Evolutionary conservation across 2,113 vertebrate genomes (phyloP), one percentile per base, ranked within the genome.

Genomic region (Pollimyrus isidori): DNA sequence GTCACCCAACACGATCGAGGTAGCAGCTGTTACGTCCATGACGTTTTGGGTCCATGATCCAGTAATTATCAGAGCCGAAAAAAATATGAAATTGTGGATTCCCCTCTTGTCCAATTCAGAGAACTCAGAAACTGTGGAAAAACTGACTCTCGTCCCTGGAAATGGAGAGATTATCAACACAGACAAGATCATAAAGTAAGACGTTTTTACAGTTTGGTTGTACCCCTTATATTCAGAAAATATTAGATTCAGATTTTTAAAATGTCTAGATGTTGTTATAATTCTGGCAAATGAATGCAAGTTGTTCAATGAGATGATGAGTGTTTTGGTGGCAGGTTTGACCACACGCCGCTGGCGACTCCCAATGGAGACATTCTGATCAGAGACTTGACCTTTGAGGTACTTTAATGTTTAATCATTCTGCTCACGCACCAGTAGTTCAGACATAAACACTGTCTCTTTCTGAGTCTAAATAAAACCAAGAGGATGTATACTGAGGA

Each of bases 351-450:
- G 0, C 93, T 99, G 87, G 97, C 97, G 86, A 99, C 98, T 13
- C 98, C 98, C 91, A 99, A 99, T 92, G 98, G 98, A 92, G 98
- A 99, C 92, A 26, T 99, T 89, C 94, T 99, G 91, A 99, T 99
- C 93, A 93, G 89, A 93, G 97, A 99, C 89, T 97, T 99, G 85
- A 95, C 94, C 58, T 99, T 99, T 94, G 98, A 99, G 96, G 98
- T 99, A 95, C 93, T 92, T 19, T 39, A 30, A 11, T 56, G 49
- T 87, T 87, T 53, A 53, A 53, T 26, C 5, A n/a, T 87, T 39
- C n/a, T 87, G n/a, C 48, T 35, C 15, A 52, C 4, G 30, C 49
- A 52, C n/a, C 13, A 30, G 1, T 86, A 15, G 49, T 35, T 56
- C 26, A n/a, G 83, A 85, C 10, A n/a, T 85, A 85, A 49, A 85